Evolutionary conservation across 2,113 vertebrate species (phyloP), one percentile per base, ranked within the genome.

Genomic region (Podocnemis expansa): DNA sequence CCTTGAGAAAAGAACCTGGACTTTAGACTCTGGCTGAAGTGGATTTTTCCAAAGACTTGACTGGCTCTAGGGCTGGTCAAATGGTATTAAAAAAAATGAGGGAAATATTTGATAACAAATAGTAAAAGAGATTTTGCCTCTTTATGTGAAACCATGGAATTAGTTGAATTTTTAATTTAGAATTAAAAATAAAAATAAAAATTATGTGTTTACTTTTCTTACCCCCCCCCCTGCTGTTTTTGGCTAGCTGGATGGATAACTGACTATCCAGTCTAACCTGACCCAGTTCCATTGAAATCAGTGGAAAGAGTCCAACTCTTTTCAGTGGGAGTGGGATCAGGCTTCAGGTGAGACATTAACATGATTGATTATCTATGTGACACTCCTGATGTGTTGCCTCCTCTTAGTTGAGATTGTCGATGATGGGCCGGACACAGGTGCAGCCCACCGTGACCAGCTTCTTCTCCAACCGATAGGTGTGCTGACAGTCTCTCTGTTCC

Each of bases 361-460:
- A n/a, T 2, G 67, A 38, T 79, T 67, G 27, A 0, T 4, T 88
- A 5, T 81, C 24, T 31, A 51, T 34, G 52, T 76, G 1, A 1
- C 25, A 47, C 41, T 41, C 9, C 51, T 3, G 8, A 3, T 0
- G 16, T 34, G 1, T 3, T 5, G 5, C 0, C 41, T 90, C 14
- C 43, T 41, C 47, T 92, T 70, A 96, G 2, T 79, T 83, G 73
- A 97, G 96, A 47, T 94, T 88, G 51, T 1, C 93, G n/a, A 97
- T 54, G 27, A 97, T 47, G 13, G 98, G 97, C 3, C 78, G 96
- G 87, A 97, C 98, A 0, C 98, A 98, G 0, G 98, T 98, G 45
- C 98, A 98, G 52, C 98, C 98, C 82, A 98, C 98, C 0, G 97
- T 93, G 80, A 98, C 96, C 1, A 82, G 6, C 55, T 97, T 97